Percentiles rank a stretch among this genome's conserved stretches.
These are phyloP conservation scores for Procambarus virginalis DNA, from an alignment of 1,140 invertebrate genomes.

Conservation along the genomic window DNA sequence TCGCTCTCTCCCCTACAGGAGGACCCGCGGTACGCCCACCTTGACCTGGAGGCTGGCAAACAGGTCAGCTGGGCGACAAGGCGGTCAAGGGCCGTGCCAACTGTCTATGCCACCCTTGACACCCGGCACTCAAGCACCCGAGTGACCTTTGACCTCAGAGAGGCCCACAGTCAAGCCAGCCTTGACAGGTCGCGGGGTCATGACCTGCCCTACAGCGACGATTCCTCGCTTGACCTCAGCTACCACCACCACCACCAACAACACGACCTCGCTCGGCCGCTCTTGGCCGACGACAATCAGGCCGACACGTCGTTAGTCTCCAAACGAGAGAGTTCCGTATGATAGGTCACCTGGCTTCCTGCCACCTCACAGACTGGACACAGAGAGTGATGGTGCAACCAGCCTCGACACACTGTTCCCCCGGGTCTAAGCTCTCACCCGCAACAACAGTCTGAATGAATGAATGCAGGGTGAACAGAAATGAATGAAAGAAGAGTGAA, in stretches of 20 bases:
- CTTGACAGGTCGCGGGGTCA: slow-evolving; percentile 12
- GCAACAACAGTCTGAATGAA: no score
- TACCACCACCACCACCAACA: slow-evolving; percentile 16
- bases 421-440: no score
- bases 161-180: slow-evolving; percentile 46
- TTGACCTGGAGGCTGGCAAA: slow-evolving; percentile 29
- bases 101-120: slow-evolving; percentile 44
- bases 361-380: no score
- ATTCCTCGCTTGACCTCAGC: slow-evolving; percentile 22
- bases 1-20: background rate
- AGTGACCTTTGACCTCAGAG: slow-evolving; percentile 43
- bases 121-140: slow-evolving; percentile 36
- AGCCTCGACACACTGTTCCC: no score
- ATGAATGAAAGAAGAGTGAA: no score
- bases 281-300: slow-evolving; percentile 27
- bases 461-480: no score
- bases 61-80: background rate
- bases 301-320: slow-evolving; percentile 23
- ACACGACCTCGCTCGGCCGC: slow-evolving; percentile 18
- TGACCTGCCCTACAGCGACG: slow-evolving; percentile 23
- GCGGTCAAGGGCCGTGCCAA: slow-evolving; percentile 32
- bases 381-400: no score
- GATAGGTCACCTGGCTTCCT: background rate
- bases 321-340: slow-evolving; percentile 46
- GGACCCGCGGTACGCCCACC: slow-evolving; percentile 41